Base-by-base conservation (phyloP, 2,888 invertebrate genomes). In the Chymomyza caudatula region DNA sequence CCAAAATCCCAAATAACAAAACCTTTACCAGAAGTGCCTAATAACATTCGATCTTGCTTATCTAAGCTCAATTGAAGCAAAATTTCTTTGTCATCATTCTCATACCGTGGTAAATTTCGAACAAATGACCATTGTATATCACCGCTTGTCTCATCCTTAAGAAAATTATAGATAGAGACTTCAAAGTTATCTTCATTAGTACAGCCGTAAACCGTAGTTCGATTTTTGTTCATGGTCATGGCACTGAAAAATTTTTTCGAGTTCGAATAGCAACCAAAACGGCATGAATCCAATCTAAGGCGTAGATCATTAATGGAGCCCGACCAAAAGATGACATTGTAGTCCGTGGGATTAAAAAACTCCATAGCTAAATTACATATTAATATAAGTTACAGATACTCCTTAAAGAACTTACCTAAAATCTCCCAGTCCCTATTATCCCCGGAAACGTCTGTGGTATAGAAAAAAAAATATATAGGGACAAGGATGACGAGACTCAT, bases 11-110 rank as follows among this genome's bases (percentile, higher is more conserved):
- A 96, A 4, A 96, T 93, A 0, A 95, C 93, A 78, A 96, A 96
- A 63, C 96, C 96, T 84, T 96, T 96, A 4, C 95, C 95, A 1
- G 96, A 94, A 0, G 96, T 96, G 0, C 96, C 97, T 55, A 97
- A 91, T 3, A 98, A 91, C 91, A 94, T 94, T 42, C 93, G 93
- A 88, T 97, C 96, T 59, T 96, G 93, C 79, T 94, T 94, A 71
- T 96, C 96, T 49, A 98, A 90, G 86, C 96, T 96, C 60, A 98
- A 90, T 88, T 97, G 97, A 52, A 97, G 91, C 88, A 97, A 91
- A 54, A 94, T 93, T 88, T 96, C 96, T 19, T 93, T 94, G 0
- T 93, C 92, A 65, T 96, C 96, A 17, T 94, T 94, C 76, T 93
- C 92, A 44, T 92, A 92, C 61, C 95, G 93, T 0, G 93, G 92